Base-by-base conservation (phyloP, 2,797 vertebrate genomes). In the Australoheros facetus region DNA sequence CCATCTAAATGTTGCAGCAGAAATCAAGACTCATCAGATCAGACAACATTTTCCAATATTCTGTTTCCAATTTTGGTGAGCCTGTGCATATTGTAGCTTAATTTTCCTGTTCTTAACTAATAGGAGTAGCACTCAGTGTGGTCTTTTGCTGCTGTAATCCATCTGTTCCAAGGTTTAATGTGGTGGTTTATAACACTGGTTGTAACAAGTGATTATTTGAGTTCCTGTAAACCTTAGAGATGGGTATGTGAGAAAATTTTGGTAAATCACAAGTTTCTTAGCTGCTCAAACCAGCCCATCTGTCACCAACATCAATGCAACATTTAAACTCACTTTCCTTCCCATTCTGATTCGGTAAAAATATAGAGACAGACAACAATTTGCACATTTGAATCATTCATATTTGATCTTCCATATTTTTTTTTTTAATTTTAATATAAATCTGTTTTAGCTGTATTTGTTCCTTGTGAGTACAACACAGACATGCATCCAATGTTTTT, bases 381-480 rank as follows among this genome's bases (percentile, higher is more conserved):
- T 45, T 5, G 42, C 21, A 64, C 9, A n/a, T 53, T 3, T 42
- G 37, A 62, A 62, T 23, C 59, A 42, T 21, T 13, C 32, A 32
- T 2, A 32, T 32, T 32, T 21, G n/a, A 34, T 59, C 39, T 76
- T 83, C 26, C 56, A 42, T 80, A 3, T 23, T 26, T 26, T n/a
- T n/a, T n/a, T 64, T 26, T 64, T 64, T 26, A 3, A 26, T 16
- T 62, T 21, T 66, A 84, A 78, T 23, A 74, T 37, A 7, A 84
- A 21, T 74, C 19, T 16, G 48, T 45, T 66, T 80, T 74, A 55
- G 59, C 26, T 73, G 37, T 73, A 34, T 69, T 55, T 48, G 45
- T 19, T 30, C 37, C 28, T 14, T 14, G 23, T 78, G 56, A 81
- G 70, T 64, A 62, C 28, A 73, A 66, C 60, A 83, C 42, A 72